These are phyloP conservation scores for Salvator merianae DNA, from an alignment of 2,113 vertebrate genomes.

Conservation along the genomic window DNA sequence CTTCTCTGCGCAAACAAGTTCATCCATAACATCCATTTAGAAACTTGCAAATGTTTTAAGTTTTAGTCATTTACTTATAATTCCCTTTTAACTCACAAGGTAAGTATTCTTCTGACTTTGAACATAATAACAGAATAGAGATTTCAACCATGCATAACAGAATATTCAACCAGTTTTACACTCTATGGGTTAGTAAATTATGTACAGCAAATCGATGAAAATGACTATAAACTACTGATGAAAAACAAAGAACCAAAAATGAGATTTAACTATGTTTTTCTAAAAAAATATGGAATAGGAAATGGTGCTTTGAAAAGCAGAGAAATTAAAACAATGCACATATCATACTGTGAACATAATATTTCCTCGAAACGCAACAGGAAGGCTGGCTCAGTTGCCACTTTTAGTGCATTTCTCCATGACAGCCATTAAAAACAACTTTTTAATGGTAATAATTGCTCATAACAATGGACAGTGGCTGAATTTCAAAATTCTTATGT, in stretches of 20 bases:
- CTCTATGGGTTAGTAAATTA: conserved; percentile 31
- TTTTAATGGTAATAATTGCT: background rate
- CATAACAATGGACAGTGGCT: background rate
- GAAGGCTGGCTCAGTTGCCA: background rate
- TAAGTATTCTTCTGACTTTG: background rate
- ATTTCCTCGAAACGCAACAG: background rate
- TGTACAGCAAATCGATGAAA: conserved; percentile 18
- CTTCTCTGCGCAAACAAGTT: background rate
- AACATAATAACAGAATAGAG: background rate
- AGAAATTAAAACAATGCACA: background rate
- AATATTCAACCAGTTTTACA: background rate
- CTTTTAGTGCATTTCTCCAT: background rate
- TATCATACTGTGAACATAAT: background rate
- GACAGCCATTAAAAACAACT: background rate
- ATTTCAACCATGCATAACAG: conserved; percentile 25
- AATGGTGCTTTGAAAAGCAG: conserved; percentile 52
- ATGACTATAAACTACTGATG: conserved; percentile 8
- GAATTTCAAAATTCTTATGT: background rate
- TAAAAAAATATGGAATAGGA: conserved; percentile 37
- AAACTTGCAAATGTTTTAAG: background rate
- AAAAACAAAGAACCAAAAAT: conserved; percentile 22
- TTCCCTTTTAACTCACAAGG: conserved; percentile 13
- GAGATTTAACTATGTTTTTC: background rate
- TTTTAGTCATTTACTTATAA: conserved; percentile 35
- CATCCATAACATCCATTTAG: background rate